Evolutionary conservation across 2,113 vertebrate species (phyloP).

Genomic region (Ahaetulla prasina): DNA sequence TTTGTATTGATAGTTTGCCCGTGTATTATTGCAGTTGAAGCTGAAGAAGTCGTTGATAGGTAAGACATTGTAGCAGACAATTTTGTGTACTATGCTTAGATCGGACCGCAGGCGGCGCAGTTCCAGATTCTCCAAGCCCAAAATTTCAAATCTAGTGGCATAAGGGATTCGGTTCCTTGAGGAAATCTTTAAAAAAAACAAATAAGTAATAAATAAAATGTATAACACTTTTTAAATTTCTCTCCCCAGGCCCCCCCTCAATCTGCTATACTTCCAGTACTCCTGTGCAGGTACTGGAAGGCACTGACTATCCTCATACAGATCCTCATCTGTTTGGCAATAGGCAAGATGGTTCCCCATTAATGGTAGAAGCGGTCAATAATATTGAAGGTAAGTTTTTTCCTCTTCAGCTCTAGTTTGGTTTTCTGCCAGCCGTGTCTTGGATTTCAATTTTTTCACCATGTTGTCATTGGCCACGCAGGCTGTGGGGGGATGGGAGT

Average conservation of each 20-base stretch:
- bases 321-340: slow-evolving; percentile 65
- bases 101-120: no score
- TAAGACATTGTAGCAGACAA: no score
- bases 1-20: no score
- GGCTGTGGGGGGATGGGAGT: not conserved
- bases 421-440: not conserved
- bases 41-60: no score
- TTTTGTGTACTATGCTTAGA: no score
- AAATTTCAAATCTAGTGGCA: no score
- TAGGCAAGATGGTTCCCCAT: slow-evolving; percentile 60
- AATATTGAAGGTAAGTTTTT: slow-evolving; percentile 61
- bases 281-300: slow-evolving; percentile 64
- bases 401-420: not conserved
- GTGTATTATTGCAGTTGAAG: no score
- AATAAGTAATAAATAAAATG: not conserved
- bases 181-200: not conserved
- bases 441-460: not conserved
- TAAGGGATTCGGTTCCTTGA: not conserved
- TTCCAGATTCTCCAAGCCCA: no score
- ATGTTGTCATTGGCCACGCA: not conserved
- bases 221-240: not conserved
- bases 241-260: slow-evolving; percentile 59
- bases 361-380: slow-evolving; percentile 56
- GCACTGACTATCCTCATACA: slow-evolving; percentile 60
- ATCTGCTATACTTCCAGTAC: slow-evolving; percentile 63